Percentiles rank a stretch among this genome's conserved stretches.
Conservation (phyloP, 2,797 vertebrate genomes). For the Strix occidentalis region DNA sequence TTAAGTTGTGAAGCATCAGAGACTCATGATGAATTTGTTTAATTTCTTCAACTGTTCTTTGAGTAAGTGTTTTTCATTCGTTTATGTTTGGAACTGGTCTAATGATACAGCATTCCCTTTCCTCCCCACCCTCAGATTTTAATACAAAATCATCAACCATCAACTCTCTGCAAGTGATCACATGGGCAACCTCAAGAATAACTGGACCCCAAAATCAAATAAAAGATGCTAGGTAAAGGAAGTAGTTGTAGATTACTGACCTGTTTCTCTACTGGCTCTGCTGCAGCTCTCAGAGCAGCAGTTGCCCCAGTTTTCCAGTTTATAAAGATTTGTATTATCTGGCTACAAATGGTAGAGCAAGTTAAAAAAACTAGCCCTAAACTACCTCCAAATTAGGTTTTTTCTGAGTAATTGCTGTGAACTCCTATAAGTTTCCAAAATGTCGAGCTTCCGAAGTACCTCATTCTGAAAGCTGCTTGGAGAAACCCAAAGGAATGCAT, state of each 20-base stretch:
- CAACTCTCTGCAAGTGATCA: background rate
- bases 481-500: background rate
- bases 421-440: background rate
- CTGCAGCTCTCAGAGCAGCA: background rate
- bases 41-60: background rate
- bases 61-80: background rate
- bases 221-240: background rate
- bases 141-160: background rate
- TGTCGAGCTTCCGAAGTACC: background rate
- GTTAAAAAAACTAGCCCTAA: background rate
- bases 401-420: background rate
- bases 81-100: background rate
- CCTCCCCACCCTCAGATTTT: background rate
- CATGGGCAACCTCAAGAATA: background rate
- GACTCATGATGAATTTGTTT: background rate
- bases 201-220: background rate
- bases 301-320: constrained; percentile 5
- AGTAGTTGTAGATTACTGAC: background rate
- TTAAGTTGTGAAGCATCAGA: background rate
- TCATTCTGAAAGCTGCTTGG: background rate
- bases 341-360: background rate
- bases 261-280: background rate
- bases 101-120: background rate
- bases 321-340: constrained; percentile 11
- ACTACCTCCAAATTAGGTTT: background rate